phyloP scores from a whole-genome alignment of 2,888 invertebrate genomes.

The Plagiodera versicolora region DNA sequence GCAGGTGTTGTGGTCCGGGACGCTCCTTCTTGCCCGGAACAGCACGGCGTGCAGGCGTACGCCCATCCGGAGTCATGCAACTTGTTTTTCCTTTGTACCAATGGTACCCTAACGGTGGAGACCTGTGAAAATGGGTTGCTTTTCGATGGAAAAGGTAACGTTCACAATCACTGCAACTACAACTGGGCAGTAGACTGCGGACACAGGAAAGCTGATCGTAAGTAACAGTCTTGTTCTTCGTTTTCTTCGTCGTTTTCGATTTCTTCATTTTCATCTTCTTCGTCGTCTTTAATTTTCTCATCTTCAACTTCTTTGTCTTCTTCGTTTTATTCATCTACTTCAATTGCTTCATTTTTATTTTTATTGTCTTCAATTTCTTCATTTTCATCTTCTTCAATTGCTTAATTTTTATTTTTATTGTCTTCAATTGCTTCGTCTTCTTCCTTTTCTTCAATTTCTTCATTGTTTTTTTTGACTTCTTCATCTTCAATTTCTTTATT shows the following conservation, averaged over 20 bases:
- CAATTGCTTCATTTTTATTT: background rate
- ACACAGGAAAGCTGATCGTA: constrained; percentile 76
- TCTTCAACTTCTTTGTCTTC: no score
- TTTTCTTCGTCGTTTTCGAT: background rate
- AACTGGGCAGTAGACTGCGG: constrained; percentile 91
- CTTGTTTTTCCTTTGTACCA: constrained; percentile 88
- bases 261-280: no score
- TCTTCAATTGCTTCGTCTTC: no score
- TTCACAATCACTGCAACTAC: constrained; percentile 92
- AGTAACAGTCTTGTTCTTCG: constrained; percentile 49
- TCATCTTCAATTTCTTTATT: no score
- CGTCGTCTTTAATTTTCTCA: no score
- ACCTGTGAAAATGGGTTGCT: constrained; percentile 90
- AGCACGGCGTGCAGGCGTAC: constrained; percentile 79
- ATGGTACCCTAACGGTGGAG: constrained; percentile 86
- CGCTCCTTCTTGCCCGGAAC: constrained; percentile 79
- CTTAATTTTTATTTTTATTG: background rate
- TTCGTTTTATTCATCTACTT: background rate
- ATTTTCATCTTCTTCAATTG: background rate
- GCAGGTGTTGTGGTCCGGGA: constrained; percentile 64
- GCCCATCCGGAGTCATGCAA: constrained; percentile 86
- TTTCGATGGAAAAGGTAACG: constrained; percentile 87
- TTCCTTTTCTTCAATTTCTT: no score
- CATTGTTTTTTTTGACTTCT: no score
- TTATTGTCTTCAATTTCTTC: no score